These are phyloP conservation scores for Caenorhabditis brenneri DNA, from an alignment of 1,140 invertebrate genomes.

Conservation along the genomic window DNA sequence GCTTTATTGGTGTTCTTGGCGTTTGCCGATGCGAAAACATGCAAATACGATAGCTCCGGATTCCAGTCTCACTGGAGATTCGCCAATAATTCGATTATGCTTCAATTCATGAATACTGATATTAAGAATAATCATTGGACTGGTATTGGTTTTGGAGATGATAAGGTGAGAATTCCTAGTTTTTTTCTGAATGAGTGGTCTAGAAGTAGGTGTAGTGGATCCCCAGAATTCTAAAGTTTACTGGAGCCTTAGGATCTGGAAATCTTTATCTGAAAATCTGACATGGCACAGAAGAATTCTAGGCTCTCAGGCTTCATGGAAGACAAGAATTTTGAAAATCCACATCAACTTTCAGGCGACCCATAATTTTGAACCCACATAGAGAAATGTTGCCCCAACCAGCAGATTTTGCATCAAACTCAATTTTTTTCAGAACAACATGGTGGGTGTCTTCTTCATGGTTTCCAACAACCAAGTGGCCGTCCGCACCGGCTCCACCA, in stretches of 20 bases:
- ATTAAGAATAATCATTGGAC: constrained; percentile 32
- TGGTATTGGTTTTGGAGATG: constrained; percentile 25
- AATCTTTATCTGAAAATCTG: no score
- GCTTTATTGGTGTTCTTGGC: neutral
- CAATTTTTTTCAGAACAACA: constrained; percentile 24
- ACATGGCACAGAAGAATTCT: no score
- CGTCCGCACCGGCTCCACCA: constrained; percentile 11
- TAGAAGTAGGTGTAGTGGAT: no score
- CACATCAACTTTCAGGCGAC: no score
- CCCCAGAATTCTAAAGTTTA: no score
- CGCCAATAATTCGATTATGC: constrained; percentile 24
- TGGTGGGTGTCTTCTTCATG: constrained; percentile 32
- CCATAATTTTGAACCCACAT: no score
- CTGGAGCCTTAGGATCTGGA: no score
- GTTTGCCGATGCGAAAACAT: neutral
- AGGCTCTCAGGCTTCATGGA: no score
- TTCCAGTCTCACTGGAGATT: neutral
- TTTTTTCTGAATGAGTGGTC: neutral
- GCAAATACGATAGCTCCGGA: constrained; percentile 11
- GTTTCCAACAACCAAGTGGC: constrained; percentile 29
- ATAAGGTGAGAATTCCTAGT: neutral
- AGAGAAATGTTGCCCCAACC: no score
- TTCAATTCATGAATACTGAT: constrained; percentile 34
- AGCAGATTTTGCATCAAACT: no score
- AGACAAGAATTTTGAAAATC: no score